Evolutionary conservation across 2,888 invertebrate genomes (phyloP), one percentile per base, ranked within the genome.

Genomic region (Aplocera efformata): DNA sequence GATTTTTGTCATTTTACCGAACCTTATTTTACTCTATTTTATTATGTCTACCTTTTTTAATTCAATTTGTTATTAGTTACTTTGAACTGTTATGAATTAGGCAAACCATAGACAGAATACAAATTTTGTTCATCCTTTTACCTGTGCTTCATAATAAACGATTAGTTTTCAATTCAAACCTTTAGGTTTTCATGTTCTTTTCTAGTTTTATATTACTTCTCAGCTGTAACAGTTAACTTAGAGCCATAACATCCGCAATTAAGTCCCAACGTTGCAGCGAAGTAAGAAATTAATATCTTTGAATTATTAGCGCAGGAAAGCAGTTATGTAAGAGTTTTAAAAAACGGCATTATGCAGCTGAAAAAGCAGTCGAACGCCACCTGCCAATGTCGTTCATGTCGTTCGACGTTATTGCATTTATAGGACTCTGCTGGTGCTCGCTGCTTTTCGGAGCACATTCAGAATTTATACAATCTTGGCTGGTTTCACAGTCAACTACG

Each of bases 341-440:
- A 81, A 84, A 81, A 74, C 63, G 63, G 71, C 79, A 84, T 84
- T 83, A 83, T 74, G 73, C 73, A 74, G 57, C 61, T 35, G 38
- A 21, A 58, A 67, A 65, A 41, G 66, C 60, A 68, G 60, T 56
- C 50, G 56, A 60, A 39, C 76, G 72, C 73, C 85, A 84, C 79
- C 84, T 85, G 85, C 65, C 58, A 50, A 58, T 60, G 65, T 75
- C 74, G 73, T 81, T 79, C 61, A 58, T 60, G 65, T 75, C 74
- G 73, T 81, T 79, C 61, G 56, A 54, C 66, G 68, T 78, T 83
- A 83, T 82, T 77, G 74, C 77, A 68, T 66, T 61, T 48, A 43
- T 40, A 36, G 42, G 43, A 46, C 43, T 43, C 43, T 39, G 45
- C 30, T 41, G 44, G 21, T 29, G 42, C 28, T 34, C 23, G 13